phyloP scores from a whole-genome alignment of 2,888 invertebrate genomes.

The Ptilodon capucinus region DNA sequence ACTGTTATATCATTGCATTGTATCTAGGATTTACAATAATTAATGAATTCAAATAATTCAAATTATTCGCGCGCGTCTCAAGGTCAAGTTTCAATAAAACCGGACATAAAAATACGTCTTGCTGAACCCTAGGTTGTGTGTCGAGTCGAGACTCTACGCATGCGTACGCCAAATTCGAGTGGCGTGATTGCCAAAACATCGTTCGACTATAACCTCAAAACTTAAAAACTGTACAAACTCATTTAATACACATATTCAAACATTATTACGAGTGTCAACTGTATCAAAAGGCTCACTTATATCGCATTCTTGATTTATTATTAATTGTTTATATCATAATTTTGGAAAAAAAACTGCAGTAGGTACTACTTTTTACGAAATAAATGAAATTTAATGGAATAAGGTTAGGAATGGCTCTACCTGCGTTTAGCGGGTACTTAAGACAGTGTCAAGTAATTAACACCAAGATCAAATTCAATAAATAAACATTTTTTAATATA shows the following conservation, averaged over 20 bases:
- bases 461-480: background rate
- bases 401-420: too few relatives aligned
- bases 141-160: conserved; percentile 38
- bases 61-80: background rate
- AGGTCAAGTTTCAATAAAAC: background rate
- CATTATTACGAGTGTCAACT: background rate
- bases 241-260: background rate
- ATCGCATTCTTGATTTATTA: background rate
- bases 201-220: background rate
- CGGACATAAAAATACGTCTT: background rate
- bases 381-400: too few relatives aligned
- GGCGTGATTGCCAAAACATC: conserved; percentile 26
- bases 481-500: too few relatives aligned
- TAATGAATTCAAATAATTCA: too few relatives aligned
- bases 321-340: conserved; percentile 2
- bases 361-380: too few relatives aligned
- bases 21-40: too few relatives aligned
- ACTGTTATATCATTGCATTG: too few relatives aligned
- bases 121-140: conserved; percentile 8
- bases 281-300: background rate
- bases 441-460: too few relatives aligned
- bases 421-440: too few relatives aligned
- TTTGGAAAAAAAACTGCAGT: too few relatives aligned
- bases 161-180: conserved; percentile 34
- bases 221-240: background rate